Base-by-base conservation (phyloP, 2,113 vertebrate species). In the Haemorhous mexicanus region DNA sequence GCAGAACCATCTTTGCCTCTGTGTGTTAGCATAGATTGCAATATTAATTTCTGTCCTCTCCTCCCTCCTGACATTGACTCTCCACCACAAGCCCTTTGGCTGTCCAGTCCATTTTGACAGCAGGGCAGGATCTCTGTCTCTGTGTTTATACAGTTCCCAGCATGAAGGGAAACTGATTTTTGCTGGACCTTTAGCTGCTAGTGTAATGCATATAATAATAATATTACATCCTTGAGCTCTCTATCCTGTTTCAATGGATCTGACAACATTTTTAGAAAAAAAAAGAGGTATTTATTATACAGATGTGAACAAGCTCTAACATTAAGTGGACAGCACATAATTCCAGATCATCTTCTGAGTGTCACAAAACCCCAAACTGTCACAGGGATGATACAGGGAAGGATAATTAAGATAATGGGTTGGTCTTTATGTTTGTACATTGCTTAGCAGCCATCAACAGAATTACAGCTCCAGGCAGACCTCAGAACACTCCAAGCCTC, bases 381-480 rank as follows among this genome's bases (percentile, higher is more conserved):
- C 90, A 81, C 28, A 66, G 49, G 32, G 26, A 30, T 79, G 66
- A 82, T 72, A 82, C 4, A 58, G 53, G 66, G 83, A 87, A 84
- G 37, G 69, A 76, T 93, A 96, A 96, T 93, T 94, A 93, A 84
- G 73, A 87, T 93, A 96, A 95, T 73, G 62, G 44, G 32, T 39
- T 87, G 69, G 53, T 80, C 73, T 67, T 75, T 62, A 39, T 78
- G 64, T 75, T 92, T 89, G 53, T 62, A 77, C 53, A 93, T 87
- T 1, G 2, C 49, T 91, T 67, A 87, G 49, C 66, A 91, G 80
- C 66, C 73, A 39, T 55, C 28, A 59, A 50, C 46, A 61, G 62
- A 92, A 88, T 84, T 81, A 39, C 52, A 67, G n/a, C 58, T 84
- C 63, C 37, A 61, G 72, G 59, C 58, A 95, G 84, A 87, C 11